Base-by-base conservation (phyloP, 2,113 vertebrate species). In the Calonectris borealis region DNA sequence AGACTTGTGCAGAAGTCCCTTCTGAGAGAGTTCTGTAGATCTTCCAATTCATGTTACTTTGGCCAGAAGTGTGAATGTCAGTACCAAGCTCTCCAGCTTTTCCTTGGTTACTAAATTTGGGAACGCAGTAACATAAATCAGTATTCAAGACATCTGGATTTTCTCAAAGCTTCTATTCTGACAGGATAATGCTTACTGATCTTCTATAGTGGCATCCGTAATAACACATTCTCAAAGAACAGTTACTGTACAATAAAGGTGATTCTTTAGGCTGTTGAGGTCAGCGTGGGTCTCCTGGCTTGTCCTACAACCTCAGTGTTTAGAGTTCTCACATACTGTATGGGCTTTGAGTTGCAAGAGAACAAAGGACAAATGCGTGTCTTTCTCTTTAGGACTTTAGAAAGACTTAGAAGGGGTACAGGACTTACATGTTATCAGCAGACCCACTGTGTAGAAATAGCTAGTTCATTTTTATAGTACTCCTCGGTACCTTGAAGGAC, bases 111-210 rank as follows among this genome's bases (percentile, higher is more conserved):
- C 92, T 94, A 65, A 94, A 80, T 96, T 88, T 90, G 90, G 90
- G 83, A 81, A 70, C 86, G 71, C 75, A 86, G 69, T 64, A 21
- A 69, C 51, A 48, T 5, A 38, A 90, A 95, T 90, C 96, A 96
- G 90, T 88, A 88, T 96, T 97, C 93, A 86, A 92, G 75, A 93
- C 88, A 94, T 88, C 88, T 90, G 93, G 90, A 86, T 95, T 94
- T 94, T 42, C 76, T 92, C 85, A 85, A 32, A 88, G 87, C 73
- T 91, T 57, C 92, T 95, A 85, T 96, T 97, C 94, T 97, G 96
- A 36, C 87, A 86, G 85, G 90, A 96, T 96, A 96, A 96, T 96
- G 83, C 93, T 90, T 69, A 17, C 94, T 96, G 95, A 95, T 97
- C 96, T 93, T 66, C 96, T 96, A 38, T 85, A 90, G 92, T 78